Conservation (phyloP, 2,113 vertebrate genomes). For the Aythya baeri region DNA sequence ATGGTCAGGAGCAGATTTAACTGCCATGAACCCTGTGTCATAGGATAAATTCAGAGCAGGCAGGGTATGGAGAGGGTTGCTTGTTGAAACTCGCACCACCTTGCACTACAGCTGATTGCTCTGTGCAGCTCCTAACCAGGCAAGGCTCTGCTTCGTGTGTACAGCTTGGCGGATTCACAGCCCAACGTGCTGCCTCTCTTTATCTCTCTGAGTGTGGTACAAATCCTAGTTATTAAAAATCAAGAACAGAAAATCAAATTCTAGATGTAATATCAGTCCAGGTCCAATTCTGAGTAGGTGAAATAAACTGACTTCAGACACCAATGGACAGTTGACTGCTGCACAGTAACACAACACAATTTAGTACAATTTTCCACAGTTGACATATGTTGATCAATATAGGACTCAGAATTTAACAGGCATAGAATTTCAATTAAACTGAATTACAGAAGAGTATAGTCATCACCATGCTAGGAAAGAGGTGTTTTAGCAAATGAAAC, state of each 20-base stretch:
- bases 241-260: conserved; percentile 71
- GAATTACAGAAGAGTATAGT: conserved; percentile 69
- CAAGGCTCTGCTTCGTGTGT: not conserved
- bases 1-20: not conserved
- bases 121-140: not conserved
- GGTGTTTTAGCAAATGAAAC: conserved; percentile 61
- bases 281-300: conserved; percentile 52
- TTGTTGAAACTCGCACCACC: not conserved
- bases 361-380: conserved; percentile 76
- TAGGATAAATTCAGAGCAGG: not conserved
- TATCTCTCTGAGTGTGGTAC: conserved; percentile 18
- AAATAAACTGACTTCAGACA: conserved; percentile 70
- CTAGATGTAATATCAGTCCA: conserved; percentile 42
- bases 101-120: not conserved
- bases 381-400: conserved; percentile 78
- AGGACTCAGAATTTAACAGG: conserved; percentile 74
- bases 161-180: not conserved
- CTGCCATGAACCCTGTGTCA: not conserved
- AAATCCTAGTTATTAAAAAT: conserved; percentile 65
- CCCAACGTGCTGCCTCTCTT: conserved; percentile 6
- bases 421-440: conserved; percentile 78
- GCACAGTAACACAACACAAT: conserved; percentile 71
- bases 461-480: conserved; percentile 34
- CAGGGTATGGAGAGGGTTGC: not conserved
- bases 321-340: conserved; percentile 66